Percentiles rank a stretch among this genome's conserved stretches.
Conservation (phyloP, 2,888 invertebrate species). For the Leptarthrus brevirostris region DNA sequence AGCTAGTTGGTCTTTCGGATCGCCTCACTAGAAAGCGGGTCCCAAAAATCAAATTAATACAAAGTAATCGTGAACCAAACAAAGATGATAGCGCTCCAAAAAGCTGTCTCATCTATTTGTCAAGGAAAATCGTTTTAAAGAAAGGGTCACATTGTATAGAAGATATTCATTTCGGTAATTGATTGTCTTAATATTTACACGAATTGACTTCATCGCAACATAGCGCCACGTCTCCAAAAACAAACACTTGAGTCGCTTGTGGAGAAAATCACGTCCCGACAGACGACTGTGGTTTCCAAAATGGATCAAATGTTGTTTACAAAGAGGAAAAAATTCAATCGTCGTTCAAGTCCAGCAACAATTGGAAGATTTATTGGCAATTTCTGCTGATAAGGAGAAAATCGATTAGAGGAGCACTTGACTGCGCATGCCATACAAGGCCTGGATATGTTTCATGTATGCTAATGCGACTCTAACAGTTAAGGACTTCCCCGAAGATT, state of each 20-base stretch:
- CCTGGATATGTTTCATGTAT: neutral
- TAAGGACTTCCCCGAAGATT: constrained; percentile 3
- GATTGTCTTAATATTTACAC: constrained; percentile 45
- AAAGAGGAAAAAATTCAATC: constrained; percentile 33
- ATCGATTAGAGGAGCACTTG: constrained; percentile 43
- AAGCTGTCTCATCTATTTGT: constrained; percentile 43
- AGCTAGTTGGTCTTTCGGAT: too few species aligned
- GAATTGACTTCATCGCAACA: constrained; percentile 20
- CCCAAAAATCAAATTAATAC: too few species aligned
- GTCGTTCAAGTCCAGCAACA: constrained; percentile 36
- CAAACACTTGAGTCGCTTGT: constrained; percentile 18
- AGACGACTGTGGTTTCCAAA: constrained; percentile 42
- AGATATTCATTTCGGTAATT: constrained; percentile 37
- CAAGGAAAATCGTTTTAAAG: neutral
- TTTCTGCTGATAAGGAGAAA: constrained; percentile 45
- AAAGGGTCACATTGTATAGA: constrained; percentile 16
- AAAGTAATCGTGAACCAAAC: neutral
- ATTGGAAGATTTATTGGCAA: constrained; percentile 41
- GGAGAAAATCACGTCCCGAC: constrained; percentile 30
- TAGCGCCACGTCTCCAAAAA: constrained; percentile 40
- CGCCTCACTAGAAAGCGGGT: too few species aligned
- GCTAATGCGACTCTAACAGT: neutral
- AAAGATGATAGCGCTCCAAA: neutral
- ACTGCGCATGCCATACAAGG: constrained; percentile 38
- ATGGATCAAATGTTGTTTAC: constrained; percentile 43